Evolutionary conservation across 2,888 invertebrate genomes (phyloP), one percentile per base, ranked within the genome.

Genomic region (Oscheius onirici): DNA sequence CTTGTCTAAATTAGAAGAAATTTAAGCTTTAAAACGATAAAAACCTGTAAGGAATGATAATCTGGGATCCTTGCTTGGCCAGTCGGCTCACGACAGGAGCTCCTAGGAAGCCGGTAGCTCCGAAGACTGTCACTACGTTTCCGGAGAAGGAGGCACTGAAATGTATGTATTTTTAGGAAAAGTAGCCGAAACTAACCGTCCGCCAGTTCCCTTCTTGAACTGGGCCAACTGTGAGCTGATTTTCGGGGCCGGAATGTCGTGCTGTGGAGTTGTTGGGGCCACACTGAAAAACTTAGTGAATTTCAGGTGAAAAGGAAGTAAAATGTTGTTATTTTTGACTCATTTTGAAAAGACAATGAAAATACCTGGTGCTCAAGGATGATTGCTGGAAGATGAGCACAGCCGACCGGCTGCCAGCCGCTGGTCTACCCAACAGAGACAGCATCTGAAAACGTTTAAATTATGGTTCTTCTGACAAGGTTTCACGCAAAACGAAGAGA

Each of bases 61-160:
- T 89, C 92, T 95, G 91, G 80, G 85, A 84, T 28, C 89, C 89
- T 68, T 84, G 81, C 76, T 88, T 88, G 0, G 88, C 97, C 68
- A 99, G 90, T 85, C 92, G 92, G 88, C 95, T 96, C 88, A 93
- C 92, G 17, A 97, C 91, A 90, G 93, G 92, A 78, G 92, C 91
- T 0, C 97, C 99, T 0, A 97, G 89, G 86, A 94, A 95, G 1
- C 97, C 97, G 43, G 92, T 92, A 69, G 65, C 97, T 17, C 84
- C 84, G 61, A 76, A 83, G 0, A 99, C 93, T n/a, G 99, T 99
- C n/a, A 94, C 95, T 1, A 97, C 95, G 69, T 94, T 91, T 0
- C 99, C 99, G 89, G 93, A 97, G 89, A 97, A 99, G 87, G 96
- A 97, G 81, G 93, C 93, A 43, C 99, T 92, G 20, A 97, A 72